Percentiles rank a stretch among this genome's conserved stretches.
Evolutionary conservation across 2,888 invertebrate species (phyloP).

Genomic region (Chrysolina americana): DNA sequence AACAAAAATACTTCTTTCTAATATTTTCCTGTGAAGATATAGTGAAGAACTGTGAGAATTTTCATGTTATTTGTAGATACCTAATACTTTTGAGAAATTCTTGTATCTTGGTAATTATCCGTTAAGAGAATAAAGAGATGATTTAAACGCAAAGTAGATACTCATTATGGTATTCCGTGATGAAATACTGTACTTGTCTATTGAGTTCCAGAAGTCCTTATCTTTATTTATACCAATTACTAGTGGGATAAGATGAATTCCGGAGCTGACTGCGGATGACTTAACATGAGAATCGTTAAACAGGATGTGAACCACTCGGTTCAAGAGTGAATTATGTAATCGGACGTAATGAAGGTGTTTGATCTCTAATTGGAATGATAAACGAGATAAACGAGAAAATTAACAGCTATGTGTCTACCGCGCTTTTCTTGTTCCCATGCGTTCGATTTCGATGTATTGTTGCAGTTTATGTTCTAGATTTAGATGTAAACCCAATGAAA

Average conservation of each 20-base stretch:
- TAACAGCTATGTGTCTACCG: background rate
- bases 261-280: background rate
- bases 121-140: too few species aligned
- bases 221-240: background rate
- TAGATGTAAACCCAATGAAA: too few species aligned
- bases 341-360: conserved; percentile 10
- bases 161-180: background rate
- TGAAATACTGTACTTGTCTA: background rate
- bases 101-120: too few species aligned
- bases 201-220: background rate
- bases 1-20: too few species aligned
- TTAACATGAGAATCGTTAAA: conserved; percentile 12
- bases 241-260: background rate
- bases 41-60: too few species aligned
- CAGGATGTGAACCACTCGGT: conserved; percentile 4
- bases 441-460: too few species aligned
- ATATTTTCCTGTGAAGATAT: too few species aligned
- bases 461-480: too few species aligned
- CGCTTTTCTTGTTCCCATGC: background rate
- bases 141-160: too few species aligned
- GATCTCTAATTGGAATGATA: conserved; percentile 14
- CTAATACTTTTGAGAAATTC: too few species aligned
- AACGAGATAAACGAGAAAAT: background rate
- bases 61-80: too few species aligned
- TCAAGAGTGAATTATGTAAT: conserved; percentile 3